A percentile compares a stretch with the other conserved stretches of the same genome.
These are phyloP conservation scores for Dinoponera quadriceps DNA, from an alignment of 1,140 invertebrate species.

Conservation along the genomic window DNA sequence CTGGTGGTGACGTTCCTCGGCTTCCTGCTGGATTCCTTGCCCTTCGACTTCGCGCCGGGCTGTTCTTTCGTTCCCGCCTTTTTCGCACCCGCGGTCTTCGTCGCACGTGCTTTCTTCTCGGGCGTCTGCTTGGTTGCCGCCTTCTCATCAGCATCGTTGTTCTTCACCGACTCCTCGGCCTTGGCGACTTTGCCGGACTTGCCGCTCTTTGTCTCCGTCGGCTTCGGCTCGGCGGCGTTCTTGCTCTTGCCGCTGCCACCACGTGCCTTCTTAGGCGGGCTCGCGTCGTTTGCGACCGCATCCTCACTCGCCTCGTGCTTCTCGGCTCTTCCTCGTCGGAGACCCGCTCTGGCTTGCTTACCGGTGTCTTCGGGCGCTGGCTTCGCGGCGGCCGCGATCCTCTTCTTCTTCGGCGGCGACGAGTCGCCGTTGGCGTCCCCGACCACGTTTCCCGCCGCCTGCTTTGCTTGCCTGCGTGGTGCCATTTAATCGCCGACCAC, in stretches of 20 bases:
- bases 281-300: background rate
- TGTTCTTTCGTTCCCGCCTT: constrained; percentile 2
- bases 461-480: constrained; percentile 52
- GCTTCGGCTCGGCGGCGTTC: background rate
- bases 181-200: background rate
- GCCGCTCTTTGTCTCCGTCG: background rate
- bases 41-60: background rate
- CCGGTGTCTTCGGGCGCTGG: background rate
- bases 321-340: background rate
- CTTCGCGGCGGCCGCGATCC: background rate
- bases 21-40: background rate
- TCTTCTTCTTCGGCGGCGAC: constrained; percentile 55
- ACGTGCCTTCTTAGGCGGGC: background rate
- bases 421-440: constrained; percentile 24
- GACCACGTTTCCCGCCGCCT: constrained; percentile 2
- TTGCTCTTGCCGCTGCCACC: background rate
- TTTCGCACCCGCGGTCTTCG: constrained; percentile 15
- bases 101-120: constrained; percentile 9
- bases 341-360: background rate
- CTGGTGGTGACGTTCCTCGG: background rate
- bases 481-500: constrained; percentile 31
- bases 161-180: background rate
- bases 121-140: background rate
- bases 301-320: background rate
- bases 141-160: background rate